Conservation (phyloP, 2,888 invertebrate species). For the Limnephilus auricula region DNA sequence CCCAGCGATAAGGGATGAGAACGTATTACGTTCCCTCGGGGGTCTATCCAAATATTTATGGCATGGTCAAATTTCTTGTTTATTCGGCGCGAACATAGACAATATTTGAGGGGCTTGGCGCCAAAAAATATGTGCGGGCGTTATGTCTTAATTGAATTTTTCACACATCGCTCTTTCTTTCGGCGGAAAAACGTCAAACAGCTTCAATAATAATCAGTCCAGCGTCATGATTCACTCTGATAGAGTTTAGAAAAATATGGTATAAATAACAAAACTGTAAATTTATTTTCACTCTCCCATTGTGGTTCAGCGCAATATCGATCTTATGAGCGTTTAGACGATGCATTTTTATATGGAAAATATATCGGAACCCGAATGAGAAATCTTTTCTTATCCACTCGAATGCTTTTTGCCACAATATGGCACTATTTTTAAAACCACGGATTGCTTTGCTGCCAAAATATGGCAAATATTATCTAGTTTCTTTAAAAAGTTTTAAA, state of each 20-base stretch:
- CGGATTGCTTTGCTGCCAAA: too few species aligned
- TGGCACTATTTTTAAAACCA: too few species aligned
- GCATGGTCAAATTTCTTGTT: constrained; percentile 30
- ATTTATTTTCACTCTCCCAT: neutral
- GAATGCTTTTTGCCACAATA: too few species aligned
- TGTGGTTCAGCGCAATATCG: neutral
- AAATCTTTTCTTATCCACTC: too few species aligned
- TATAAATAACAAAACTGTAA: neutral
- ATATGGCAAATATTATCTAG: too few species aligned
- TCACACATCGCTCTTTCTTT: constrained; percentile 9
- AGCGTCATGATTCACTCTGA: neutral
- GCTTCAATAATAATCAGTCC: too few species aligned
- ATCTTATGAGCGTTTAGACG: too few species aligned
- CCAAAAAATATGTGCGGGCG: neutral
- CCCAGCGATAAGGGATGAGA: neutral
- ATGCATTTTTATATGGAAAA: too few species aligned
- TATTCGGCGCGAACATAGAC: constrained; percentile 11
- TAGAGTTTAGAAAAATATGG: neutral
- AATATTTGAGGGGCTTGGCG: neutral
- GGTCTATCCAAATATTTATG: constrained; percentile 21
- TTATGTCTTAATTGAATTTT: constrained; percentile 22
- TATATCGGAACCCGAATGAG: too few species aligned
- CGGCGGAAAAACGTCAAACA: neutral
- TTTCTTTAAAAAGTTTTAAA: too few species aligned
- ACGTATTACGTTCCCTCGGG: constrained; percentile 2